A percentile compares a stretch with the other conserved stretches of the same genome.
Conservation (phyloP, 2,113 vertebrate genomes). For the Rhizomys pruinosus region DNA sequence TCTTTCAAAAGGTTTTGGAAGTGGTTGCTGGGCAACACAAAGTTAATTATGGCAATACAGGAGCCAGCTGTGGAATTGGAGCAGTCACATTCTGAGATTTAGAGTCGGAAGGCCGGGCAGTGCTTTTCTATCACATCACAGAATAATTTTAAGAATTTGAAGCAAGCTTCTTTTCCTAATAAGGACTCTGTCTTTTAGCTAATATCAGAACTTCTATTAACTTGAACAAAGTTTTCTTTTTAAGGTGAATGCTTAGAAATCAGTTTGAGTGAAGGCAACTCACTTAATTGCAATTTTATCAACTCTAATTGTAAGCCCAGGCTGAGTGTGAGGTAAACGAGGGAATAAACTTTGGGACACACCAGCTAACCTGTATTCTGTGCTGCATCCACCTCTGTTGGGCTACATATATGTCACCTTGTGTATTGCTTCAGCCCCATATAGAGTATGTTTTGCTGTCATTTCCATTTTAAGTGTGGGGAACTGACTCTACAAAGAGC, state of each 20-base stretch:
- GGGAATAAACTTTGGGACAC: neutral
- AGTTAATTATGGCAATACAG: neutral
- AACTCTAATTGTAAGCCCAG: neutral
- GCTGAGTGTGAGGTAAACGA: neutral
- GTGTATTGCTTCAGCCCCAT: neutral
- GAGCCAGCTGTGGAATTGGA: neutral
- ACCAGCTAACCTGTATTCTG: too few relatives aligned
- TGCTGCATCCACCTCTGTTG: neutral
- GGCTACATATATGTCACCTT: rapidly evolving
- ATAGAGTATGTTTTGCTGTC: neutral
- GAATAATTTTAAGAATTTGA: neutral
- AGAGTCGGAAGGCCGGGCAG: neutral
- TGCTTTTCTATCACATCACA: neutral
- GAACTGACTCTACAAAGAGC: neutral
- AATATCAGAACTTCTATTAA: neutral
- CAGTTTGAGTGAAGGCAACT: neutral
- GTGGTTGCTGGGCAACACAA: neutral
- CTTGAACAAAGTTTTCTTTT: neutral
- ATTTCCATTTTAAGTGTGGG: neutral
- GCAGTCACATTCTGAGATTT: neutral
- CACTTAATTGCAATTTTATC: neutral
- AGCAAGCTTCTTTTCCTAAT: neutral
- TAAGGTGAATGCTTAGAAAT: neutral
- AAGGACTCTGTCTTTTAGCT: neutral
- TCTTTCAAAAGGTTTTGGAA: neutral